Evolutionary conservation across 1,140 invertebrate species (phyloP).

Genomic region (Paralvinella palmiformis): DNA sequence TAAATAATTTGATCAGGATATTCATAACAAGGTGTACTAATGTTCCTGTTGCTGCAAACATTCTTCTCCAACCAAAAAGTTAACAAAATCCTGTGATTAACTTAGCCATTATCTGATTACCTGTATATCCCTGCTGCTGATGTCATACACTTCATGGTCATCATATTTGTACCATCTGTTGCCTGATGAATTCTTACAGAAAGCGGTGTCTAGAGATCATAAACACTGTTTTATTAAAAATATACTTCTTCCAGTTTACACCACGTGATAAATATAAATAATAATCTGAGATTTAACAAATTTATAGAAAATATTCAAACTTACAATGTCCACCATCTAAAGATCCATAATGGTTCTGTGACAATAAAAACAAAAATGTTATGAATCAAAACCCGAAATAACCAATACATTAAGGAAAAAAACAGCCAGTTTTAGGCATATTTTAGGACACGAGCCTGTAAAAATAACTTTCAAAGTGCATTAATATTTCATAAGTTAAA

Average conservation of each 20-base stretch:
- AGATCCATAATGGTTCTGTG: conserved; percentile 77
- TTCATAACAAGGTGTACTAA: neutral
- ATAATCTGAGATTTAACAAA: neutral
- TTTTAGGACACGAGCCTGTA: no score
- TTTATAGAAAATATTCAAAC: conserved; percentile 15
- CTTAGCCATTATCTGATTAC: conserved; percentile 26
- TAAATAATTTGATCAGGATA: neutral
- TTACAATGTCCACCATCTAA: conserved; percentile 82
- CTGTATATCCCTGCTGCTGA: conserved; percentile 62
- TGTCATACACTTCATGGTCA: conserved; percentile 73
- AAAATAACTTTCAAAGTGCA: no score
- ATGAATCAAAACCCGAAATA: neutral
- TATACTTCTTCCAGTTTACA: conserved; percentile 5
- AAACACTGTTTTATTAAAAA: conserved; percentile 7
- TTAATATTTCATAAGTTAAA: no score
- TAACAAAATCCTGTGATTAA: neutral
- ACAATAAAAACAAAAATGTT: conserved; percentile 21
- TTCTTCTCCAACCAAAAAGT: neutral
- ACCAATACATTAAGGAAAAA: neutral
- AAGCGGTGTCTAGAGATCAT: conserved; percentile 61
- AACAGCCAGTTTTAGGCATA: no score
- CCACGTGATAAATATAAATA: neutral
- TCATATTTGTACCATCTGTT: conserved; percentile 85
- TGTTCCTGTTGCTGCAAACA: neutral
- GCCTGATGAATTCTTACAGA: conserved; percentile 57